These are phyloP conservation scores for Eilema depressum DNA, from an alignment of 2,888 invertebrate species.

Conservation along the genomic window DNA sequence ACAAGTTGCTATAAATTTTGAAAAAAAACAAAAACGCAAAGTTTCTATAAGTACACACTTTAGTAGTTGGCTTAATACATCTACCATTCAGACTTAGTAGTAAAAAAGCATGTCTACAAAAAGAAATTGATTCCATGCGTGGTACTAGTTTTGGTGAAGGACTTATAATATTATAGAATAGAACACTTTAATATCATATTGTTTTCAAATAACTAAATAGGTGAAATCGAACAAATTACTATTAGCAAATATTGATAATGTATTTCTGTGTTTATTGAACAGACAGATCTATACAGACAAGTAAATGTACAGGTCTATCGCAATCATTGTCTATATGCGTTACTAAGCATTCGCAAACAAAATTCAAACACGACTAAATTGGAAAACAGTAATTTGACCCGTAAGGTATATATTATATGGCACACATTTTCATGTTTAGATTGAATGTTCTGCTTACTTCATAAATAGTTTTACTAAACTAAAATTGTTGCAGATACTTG, in stretches of 20 bases:
- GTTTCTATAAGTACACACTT: constrained; percentile 15
- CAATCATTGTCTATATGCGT: constrained; percentile 57
- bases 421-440: constrained; percentile 28
- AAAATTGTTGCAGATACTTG: neutral
- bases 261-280: neutral
- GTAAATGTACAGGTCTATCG: constrained; percentile 35
- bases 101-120: constrained; percentile 62
- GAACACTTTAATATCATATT: constrained; percentile 15
- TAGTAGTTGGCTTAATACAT: constrained; percentile 60
- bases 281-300: no score
- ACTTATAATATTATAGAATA: constrained; percentile 48
- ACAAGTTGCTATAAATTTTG: neutral
- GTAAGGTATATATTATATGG: constrained; percentile 9
- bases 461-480: constrained; percentile 18
- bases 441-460: constrained; percentile 13
- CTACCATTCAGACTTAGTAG: constrained; percentile 57
- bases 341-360: constrained; percentile 69
- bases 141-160: constrained; percentile 55
- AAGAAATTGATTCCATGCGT: constrained; percentile 74
- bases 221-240: no score
- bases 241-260: no score
- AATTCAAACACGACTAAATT: constrained; percentile 71
- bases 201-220: no score
- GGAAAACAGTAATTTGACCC: constrained; percentile 63
- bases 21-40: constrained; percentile 26